These are phyloP conservation scores for Autographa gamma DNA, from an alignment of 2,888 invertebrate species.

Conservation along the genomic window DNA sequence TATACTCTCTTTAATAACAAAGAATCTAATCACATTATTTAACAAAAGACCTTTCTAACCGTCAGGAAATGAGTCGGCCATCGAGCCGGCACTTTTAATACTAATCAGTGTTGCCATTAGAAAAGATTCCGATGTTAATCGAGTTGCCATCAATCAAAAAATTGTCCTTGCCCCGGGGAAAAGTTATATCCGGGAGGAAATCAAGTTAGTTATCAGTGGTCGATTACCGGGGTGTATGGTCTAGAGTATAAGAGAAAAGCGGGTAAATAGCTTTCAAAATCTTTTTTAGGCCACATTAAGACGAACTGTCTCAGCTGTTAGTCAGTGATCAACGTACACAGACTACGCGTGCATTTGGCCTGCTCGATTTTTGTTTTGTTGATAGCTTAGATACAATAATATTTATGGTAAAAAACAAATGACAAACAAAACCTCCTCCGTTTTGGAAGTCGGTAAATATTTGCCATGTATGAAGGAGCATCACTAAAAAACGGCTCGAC, in stretches of 20 bases:
- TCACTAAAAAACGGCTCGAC: too few relatives aligned
- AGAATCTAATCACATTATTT: slow-evolving; percentile 40
- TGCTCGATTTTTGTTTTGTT: too few relatives aligned
- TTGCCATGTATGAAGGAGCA: too few relatives aligned
- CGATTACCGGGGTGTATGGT: slow-evolving; percentile 44
- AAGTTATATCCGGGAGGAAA: slow-evolving; percentile 76
- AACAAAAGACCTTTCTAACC: slow-evolving; percentile 26
- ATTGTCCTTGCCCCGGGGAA: slow-evolving; percentile 61
- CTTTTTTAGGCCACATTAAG: too few relatives aligned
- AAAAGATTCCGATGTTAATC: slow-evolving; percentile 64
- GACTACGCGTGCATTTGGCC: too few relatives aligned
- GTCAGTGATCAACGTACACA: too few relatives aligned
- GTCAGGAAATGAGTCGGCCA: slow-evolving; percentile 53
- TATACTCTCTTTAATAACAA: neutral
- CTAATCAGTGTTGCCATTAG: slow-evolving; percentile 55
- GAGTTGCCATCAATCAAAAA: slow-evolving; percentile 70
- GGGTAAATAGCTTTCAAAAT: neutral
- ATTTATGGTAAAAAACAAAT: too few relatives aligned
- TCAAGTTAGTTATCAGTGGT: slow-evolving; percentile 63
- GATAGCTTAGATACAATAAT: too few relatives aligned
- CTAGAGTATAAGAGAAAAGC: slow-evolving; percentile 22
- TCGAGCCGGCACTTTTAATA: slow-evolving; percentile 47
- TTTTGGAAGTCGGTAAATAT: too few relatives aligned
- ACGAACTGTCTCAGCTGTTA: too few relatives aligned
- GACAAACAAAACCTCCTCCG: too few relatives aligned